A percentile compares a stretch with the other conserved stretches of the same genome.
phyloP scores from a whole-genome alignment of 2,113 vertebrate species.

The Ancistrus triradiatus region DNA sequence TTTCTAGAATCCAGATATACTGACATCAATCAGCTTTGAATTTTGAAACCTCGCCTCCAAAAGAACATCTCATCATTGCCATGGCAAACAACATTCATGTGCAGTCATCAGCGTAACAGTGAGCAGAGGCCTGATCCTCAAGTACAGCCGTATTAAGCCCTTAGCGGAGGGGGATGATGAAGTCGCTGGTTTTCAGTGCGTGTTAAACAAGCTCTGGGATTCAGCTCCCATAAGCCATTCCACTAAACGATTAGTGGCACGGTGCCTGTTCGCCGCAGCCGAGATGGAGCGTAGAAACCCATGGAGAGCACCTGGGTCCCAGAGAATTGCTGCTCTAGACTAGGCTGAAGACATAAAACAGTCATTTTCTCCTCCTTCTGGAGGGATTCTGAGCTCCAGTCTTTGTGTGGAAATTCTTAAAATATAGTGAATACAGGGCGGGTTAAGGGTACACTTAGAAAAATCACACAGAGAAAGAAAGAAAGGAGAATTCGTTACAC shows the following conservation, averaged over 20 bases:
- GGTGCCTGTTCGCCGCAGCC: constrained; percentile 34
- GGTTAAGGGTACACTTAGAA: background rate
- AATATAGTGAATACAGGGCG: too few relatives aligned
- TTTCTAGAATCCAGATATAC: background rate
- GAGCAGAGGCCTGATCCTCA: constrained; percentile 20
- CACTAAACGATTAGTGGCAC: constrained; percentile 39
- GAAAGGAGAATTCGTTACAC: constrained; percentile 1
- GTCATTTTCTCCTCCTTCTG: constrained; percentile 48
- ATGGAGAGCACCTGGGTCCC: constrained; percentile 53
- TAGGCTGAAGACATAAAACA: constrained; percentile 51
- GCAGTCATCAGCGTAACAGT: constrained; percentile 5
- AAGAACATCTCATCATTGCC: background rate
- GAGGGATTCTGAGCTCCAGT: constrained; percentile 39
- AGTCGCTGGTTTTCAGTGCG: constrained; percentile 27
- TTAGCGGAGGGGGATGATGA: constrained; percentile 31
- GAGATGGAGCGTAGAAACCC: constrained; percentile 26
- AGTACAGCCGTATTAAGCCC: constrained; percentile 24
- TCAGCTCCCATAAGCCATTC: constrained; percentile 44
- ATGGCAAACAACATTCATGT: background rate
- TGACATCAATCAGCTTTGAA: background rate
- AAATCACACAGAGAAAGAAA: background rate
- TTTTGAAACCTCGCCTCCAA: background rate
- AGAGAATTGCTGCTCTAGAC: constrained; percentile 32
- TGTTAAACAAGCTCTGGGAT: constrained; percentile 46
- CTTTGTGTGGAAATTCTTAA: constrained; percentile 1